Base-by-base conservation (phyloP, 2,888 invertebrate genomes). In the Habroteleia sp. region DNA sequence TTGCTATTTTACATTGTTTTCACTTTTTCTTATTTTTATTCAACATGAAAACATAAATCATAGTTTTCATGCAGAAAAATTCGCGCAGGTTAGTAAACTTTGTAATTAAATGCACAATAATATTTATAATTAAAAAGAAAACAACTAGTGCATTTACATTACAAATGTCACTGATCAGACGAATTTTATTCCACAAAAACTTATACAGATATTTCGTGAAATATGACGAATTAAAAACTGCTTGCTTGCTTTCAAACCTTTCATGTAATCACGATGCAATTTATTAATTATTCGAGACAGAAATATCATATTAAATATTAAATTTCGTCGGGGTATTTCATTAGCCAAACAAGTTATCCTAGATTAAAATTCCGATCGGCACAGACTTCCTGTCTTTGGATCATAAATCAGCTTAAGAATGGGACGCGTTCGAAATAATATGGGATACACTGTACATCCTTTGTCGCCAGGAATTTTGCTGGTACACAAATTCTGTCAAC, bases 91-190 rank as follows among this genome's bases (percentile, higher is more conserved):
- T 37, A 16, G 25, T 52, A 27, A 52, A 25, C 52, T 52, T 37
- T 52, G 50, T 35, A 35, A 33, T 50, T 35, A 35, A 50, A 50
- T 33, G n/a, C n/a, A 35, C 50, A 50, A 35, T 48, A 31, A 4
- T 31, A 11, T 11, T 17, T 10, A 11, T 25, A 31, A 31, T 31
- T 48, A 31, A 16, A 10, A 48, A 20, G 31, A 7, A 48, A 29
- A 11, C 2, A 17, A 3, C 16, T n/a, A n/a, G n/a, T n/a, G n/a
- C n/a, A n/a, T n/a, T n/a, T n/a, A n/a, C n/a, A n/a, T n/a, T n/a
- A n/a, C n/a, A n/a, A n/a, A n/a, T n/a, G n/a, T n/a, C n/a, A n/a
- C n/a, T n/a, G n/a, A n/a, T n/a, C n/a, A n/a, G n/a, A n/a, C n/a
- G n/a, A n/a, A n/a, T n/a, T n/a, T n/a, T n/a, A n/a, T n/a, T n/a